Conservation (phyloP, 2,888 invertebrate genomes). For the Meteorus colon region DNA sequence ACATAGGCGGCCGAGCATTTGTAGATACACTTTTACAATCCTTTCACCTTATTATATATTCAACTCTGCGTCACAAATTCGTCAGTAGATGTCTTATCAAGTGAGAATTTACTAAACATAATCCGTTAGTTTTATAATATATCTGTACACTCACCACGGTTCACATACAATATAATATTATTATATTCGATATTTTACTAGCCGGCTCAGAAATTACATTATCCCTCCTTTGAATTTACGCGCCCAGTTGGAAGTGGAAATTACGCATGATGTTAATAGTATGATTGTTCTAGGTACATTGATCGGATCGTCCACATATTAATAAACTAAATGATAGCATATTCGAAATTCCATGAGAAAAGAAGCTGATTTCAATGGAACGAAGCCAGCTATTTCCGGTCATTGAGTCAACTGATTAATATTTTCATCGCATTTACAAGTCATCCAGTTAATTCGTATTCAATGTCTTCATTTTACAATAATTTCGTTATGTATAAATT, state of each 20-base stretch:
- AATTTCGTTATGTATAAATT: conserved; percentile 72
- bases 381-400: background rate
- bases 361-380: background rate
- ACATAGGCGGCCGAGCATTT: background rate
- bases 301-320: background rate
- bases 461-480: conserved; percentile 71
- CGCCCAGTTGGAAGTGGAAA: background rate
- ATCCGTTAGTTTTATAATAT: conserved; percentile 65
- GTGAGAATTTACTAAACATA: conserved; percentile 59
- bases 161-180: conserved; percentile 70
- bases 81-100: conserved; percentile 60
- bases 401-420: background rate
- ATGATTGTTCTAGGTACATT: background rate
- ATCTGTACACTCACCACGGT: conserved; percentile 71
- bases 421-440: conserved; percentile 15
- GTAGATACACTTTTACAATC: background rate
- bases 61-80: conserved; percentile 45
- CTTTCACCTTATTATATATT: conserved; percentile 15
- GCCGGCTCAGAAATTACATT: conserved; percentile 49
- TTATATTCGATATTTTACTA: conserved; percentile 70
- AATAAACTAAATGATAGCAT: background rate
- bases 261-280: background rate
- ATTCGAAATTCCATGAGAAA: background rate
- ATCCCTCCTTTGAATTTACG: background rate
- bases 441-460: conserved; percentile 68